Percentiles rank a stretch among this genome's conserved stretches.
Conservation (phyloP, 1,140 invertebrate genomes). For the Drosophila littoralis region DNA sequence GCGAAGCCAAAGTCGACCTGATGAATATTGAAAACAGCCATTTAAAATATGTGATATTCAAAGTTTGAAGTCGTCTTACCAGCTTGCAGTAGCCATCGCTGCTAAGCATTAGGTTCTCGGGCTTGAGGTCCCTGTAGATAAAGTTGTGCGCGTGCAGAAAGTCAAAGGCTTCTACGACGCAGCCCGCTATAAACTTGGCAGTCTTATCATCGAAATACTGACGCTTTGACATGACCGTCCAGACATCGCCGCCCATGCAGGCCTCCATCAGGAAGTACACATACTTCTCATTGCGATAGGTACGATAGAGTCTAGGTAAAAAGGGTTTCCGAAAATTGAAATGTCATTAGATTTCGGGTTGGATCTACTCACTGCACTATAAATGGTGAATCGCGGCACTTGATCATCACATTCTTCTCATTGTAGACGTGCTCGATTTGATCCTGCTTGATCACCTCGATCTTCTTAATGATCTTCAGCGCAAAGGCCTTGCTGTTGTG, state of each 20-base stretch:
- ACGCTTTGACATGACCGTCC: constrained; percentile 94
- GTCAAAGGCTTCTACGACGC: constrained; percentile 95
- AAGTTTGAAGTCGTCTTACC: constrained; percentile 85
- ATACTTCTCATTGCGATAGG: constrained; percentile 97
- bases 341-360: too few species aligned
- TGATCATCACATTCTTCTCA: constrained; percentile 95
- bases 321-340: neutral
- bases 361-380: constrained; percentile 89
- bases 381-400: constrained; percentile 90
- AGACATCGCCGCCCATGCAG: constrained; percentile 98
- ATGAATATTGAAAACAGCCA: neutral
- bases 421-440: constrained; percentile 97
- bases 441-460: constrained; percentile 95
- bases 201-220: constrained; percentile 93
- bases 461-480: constrained; percentile 96
- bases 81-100: constrained; percentile 95
- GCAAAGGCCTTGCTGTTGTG: constrained; percentile 90
- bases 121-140: constrained; percentile 97
- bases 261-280: constrained; percentile 99
- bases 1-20: constrained; percentile 99
- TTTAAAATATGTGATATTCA: neutral
- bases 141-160: constrained; percentile 95
- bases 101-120: constrained; percentile 96
- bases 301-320: constrained; percentile 92
- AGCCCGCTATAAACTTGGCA: constrained; percentile 94